These are phyloP conservation scores for Aporrectodea caliginosa DNA, from an alignment of 1,140 invertebrate genomes.

Conservation along the genomic window DNA sequence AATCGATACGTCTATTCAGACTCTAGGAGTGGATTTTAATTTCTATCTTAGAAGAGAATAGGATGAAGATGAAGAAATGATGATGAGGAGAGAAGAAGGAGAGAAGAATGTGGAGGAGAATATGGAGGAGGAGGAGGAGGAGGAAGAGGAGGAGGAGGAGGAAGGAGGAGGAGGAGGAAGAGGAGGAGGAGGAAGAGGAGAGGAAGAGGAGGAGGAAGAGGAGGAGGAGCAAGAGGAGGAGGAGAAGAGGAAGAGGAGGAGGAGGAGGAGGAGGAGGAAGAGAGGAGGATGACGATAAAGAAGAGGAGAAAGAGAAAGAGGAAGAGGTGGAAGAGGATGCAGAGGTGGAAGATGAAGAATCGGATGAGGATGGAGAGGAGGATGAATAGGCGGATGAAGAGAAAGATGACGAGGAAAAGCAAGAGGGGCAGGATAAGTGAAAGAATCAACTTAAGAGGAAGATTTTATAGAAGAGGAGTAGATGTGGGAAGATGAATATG, in stretches of 20 bases:
- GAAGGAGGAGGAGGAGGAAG: conserved; percentile 8
- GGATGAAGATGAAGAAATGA: neutral
- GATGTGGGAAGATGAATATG: too few relatives aligned
- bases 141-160: neutral
- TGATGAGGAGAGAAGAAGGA: conserved; percentile 5
- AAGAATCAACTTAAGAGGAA: too few relatives aligned
- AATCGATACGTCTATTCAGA: too few relatives aligned
- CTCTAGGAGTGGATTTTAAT: too few relatives aligned
- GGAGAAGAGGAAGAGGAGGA: neutral
- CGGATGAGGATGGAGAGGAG: neutral
- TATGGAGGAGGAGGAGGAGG: too few relatives aligned
- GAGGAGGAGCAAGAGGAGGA: too few relatives aligned
- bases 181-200: conserved; percentile 17
- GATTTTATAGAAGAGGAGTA: too few relatives aligned
- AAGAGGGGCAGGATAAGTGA: too few relatives aligned
- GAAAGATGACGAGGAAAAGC: conserved; percentile 45
- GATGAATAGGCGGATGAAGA: too few relatives aligned
- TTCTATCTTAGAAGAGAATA: conserved; percentile 8
- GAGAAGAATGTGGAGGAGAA: too few relatives aligned
- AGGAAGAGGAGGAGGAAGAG: conserved; percentile 8
- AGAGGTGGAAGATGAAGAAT: conserved; percentile 2
- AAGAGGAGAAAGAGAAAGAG: neutral
- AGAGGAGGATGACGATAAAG: too few relatives aligned
- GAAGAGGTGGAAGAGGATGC: too few relatives aligned
- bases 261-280: neutral